Evolutionary conservation across 2,113 vertebrate species (phyloP), one percentile per base, ranked within the genome.

Genomic region (Tenebrosternarchus preto): DNA sequence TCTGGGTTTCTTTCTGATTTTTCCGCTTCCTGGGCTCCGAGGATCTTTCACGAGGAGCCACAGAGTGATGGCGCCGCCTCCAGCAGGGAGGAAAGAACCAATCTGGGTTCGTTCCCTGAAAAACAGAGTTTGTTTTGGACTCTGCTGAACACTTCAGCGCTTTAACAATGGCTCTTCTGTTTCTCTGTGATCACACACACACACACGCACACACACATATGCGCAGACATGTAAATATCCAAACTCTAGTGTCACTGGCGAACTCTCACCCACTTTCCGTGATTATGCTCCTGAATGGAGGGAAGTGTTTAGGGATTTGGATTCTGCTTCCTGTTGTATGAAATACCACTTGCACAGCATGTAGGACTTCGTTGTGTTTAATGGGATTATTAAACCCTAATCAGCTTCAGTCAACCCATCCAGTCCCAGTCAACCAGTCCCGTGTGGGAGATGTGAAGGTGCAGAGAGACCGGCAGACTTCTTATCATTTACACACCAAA

Each of bases 381-480:
- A 83, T 64, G 61, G 69, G 69, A 77, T 83, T 60, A 73, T 83
- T 83, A 77, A 75, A 27, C 46, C 25, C 67, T 77, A 82, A 67
- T 85, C 80, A 80, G 61, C 80, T 80, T 72, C 64, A 69, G 75
- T n/a, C 31, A n/a, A n/a, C n/a, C n/a, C n/a, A n/a, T n/a, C n/a
- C n/a, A n/a, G n/a, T n/a, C n/a, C n/a, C n/a, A n/a, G n/a, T n/a
- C n/a, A n/a, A n/a, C n/a, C 64, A 69, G 75, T n/a, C 31, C 66
- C 6, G 3, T 68, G 22, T 36, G 50, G 27, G 50, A 55, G 46
- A 50, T 29, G 63, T 22, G 24, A 50, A 56, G n/a, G 64, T 22
- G n/a, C n/a, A 68, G 53, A 77, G 29, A 68, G 63, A 39, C 64
- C 8, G 1, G 12, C 19, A 50, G 56, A n/a, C 61, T 20, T 68